Percentiles rank a stretch among this genome's conserved stretches.
These are phyloP conservation scores for Chascanopsetta lugubris DNA, from an alignment of 2,113 vertebrate species.

Conservation along the genomic window DNA sequence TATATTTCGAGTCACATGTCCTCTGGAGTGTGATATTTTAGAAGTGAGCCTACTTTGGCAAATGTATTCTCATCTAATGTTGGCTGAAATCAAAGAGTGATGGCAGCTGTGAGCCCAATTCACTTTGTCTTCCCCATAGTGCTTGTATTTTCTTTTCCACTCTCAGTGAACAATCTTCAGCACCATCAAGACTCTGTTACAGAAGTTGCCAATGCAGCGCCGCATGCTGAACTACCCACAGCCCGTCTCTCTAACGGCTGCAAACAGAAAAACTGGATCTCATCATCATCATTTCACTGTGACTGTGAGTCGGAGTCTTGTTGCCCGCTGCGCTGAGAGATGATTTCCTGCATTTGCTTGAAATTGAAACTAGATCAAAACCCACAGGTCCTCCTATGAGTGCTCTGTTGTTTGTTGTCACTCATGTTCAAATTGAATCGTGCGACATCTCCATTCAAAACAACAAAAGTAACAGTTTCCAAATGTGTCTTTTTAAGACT, in stretches of 20 bases:
- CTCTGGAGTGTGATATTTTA: slow-evolving; percentile 28
- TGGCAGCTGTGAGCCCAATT: slow-evolving; percentile 14
- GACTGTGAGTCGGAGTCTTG: background rate
- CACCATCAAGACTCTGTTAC: background rate
- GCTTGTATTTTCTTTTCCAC: background rate
- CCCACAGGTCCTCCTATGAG: background rate
- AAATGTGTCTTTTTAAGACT: too few species aligned
- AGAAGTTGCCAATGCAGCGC: background rate
- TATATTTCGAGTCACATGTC: slow-evolving; percentile 32
- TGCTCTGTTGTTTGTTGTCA: background rate
- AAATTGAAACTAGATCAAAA: slow-evolving; percentile 6
- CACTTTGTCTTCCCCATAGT: slow-evolving; percentile 10
- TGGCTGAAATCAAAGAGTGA: slow-evolving; percentile 16
- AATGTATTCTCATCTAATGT: slow-evolving; percentile 17
- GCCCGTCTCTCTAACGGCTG: background rate
- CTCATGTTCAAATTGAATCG: background rate
- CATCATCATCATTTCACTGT: background rate
- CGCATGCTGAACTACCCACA: background rate
- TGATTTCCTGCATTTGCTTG: background rate
- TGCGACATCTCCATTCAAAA: background rate
- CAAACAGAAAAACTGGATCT: background rate
- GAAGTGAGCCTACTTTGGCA: slow-evolving; percentile 22
- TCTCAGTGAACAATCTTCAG: background rate
- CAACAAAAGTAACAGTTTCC: background rate
- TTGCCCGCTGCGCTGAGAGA: background rate